Conservation (phyloP, 64 coral and sea anemone genomes). For the Pachyseris speciosa region DNA sequence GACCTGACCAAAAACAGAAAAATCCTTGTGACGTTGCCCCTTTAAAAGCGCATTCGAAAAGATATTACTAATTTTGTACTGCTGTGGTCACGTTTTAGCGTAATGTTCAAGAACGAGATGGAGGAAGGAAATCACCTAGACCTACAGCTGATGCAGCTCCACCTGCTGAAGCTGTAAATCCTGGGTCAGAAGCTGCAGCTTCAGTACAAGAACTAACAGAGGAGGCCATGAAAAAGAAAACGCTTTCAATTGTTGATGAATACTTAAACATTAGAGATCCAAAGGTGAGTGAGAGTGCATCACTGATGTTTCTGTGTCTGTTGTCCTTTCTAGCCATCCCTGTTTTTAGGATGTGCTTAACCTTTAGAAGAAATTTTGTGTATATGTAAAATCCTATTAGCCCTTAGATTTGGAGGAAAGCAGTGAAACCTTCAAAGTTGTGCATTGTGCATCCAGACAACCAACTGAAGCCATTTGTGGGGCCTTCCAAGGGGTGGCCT, state of each 20-base stretch:
- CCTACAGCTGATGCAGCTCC: background rate
- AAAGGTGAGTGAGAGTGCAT: slow-evolving; percentile 40
- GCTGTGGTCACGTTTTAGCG: background rate
- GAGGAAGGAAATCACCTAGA: slow-evolving; percentile 9
- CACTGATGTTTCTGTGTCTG: background rate
- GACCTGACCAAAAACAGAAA: too few relatives aligned
- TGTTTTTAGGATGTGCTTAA: too few relatives aligned
- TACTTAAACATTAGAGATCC: slow-evolving; percentile 78
- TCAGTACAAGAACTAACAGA: slow-evolving; percentile 52
- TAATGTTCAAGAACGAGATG: background rate
- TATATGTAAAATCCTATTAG: too few relatives aligned
- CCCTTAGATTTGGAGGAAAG: too few relatives aligned
- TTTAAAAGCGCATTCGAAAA: too few relatives aligned
- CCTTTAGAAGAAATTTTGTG: too few relatives aligned
- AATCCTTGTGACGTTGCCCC: too few relatives aligned
- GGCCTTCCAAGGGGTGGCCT: too few relatives aligned
- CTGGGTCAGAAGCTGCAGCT: background rate
- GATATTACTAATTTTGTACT: background rate
- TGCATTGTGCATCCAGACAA: too few relatives aligned
- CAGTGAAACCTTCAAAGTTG: too few relatives aligned
- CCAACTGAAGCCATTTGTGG: too few relatives aligned
- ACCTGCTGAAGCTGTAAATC: background rate
- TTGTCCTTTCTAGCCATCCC: background rate
- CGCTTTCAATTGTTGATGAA: slow-evolving; percentile 72
- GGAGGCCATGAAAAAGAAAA: slow-evolving; percentile 62